These are phyloP conservation scores for Thunnus maccoyii DNA, from an alignment of 2,113 vertebrate species.

Conservation along the genomic window DNA sequence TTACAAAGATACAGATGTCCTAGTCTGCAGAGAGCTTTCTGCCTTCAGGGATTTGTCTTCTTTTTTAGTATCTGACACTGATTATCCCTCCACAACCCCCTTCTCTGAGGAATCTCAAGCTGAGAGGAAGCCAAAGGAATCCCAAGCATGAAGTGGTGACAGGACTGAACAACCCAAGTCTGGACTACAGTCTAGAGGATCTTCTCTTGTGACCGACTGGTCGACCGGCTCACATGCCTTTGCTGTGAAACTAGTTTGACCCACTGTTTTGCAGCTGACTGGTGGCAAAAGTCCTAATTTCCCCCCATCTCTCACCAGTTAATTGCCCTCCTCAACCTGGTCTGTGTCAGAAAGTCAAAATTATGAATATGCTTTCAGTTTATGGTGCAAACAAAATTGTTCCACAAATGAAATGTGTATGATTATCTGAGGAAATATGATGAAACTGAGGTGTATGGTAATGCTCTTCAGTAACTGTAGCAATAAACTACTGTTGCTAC, in stretches of 20 bases:
- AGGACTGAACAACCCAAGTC: conserved; percentile 78
- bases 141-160: conserved; percentile 81
- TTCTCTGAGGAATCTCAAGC: conserved; percentile 63
- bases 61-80: conserved; percentile 63
- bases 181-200: conserved; percentile 66
- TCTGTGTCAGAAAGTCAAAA: not conserved
- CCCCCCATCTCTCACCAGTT: not conserved
- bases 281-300: not conserved
- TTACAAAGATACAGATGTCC: conserved; percentile 64
- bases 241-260: conserved; percentile 45
- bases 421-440: not conserved
- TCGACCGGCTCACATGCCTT: conserved; percentile 57
- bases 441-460: not conserved
- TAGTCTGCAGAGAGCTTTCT: conserved; percentile 57
- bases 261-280: conserved; percentile 22
- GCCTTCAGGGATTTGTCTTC: conserved; percentile 59
- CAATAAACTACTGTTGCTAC: not conserved
- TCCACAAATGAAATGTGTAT: not conserved
- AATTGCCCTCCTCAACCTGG: not conserved
- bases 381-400: not conserved
- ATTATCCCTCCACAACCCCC: conserved; percentile 43
- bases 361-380: not conserved
- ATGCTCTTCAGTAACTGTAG: not conserved
- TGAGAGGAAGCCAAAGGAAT: conserved; percentile 83
- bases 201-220: conserved; percentile 60